Evolutionary conservation across 2,888 invertebrate genomes (phyloP).

Genomic region (Caenorhabditis parvicauda): DNA sequence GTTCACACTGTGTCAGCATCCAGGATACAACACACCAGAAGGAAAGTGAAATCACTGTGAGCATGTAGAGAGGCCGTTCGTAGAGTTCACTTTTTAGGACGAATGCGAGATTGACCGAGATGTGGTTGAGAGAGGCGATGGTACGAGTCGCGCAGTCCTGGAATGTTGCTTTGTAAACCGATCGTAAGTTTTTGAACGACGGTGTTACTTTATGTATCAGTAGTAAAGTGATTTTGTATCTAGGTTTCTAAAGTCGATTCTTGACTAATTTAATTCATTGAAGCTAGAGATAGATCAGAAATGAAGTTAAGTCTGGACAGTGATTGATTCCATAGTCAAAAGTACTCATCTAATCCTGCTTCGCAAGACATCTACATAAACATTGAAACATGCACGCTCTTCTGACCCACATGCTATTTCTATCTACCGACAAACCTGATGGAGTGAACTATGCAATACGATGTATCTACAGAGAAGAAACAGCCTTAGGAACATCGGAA

Average conservation of each 20-base stretch:
- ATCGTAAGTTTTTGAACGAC: too few relatives aligned
- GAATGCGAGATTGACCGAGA: slow-evolving; percentile 89
- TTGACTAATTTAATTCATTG: too few relatives aligned
- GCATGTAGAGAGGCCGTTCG: slow-evolving; percentile 73
- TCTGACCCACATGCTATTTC: too few relatives aligned
- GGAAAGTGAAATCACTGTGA: slow-evolving; percentile 96
- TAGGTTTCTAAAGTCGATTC: too few relatives aligned
- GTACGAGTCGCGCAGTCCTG: slow-evolving; percentile 86
- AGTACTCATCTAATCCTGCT: too few relatives aligned
- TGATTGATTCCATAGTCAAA: too few relatives aligned
- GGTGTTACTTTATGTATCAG: neutral
- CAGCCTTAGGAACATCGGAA: slow-evolving; percentile 98
- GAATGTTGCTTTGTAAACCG: neutral
- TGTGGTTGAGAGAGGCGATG: slow-evolving; percentile 66
- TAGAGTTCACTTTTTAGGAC: slow-evolving; percentile 98
- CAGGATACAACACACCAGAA: slow-evolving; percentile 98
- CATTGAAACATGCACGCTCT: too few relatives aligned
- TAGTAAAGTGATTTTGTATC: too few relatives aligned
- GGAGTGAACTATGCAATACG: slow-evolving; percentile 93
- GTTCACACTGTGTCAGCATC: slow-evolving; percentile 96
- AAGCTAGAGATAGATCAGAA: too few relatives aligned
- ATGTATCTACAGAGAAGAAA: slow-evolving; percentile 98
- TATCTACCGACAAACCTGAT: slow-evolving; percentile 20
- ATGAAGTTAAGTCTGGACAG: too few relatives aligned
- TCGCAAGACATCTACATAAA: too few relatives aligned